These are phyloP conservation scores for Lordiphosa andalusiaca DNA, from an alignment of 2,888 invertebrate genomes.

Conservation along the genomic window DNA sequence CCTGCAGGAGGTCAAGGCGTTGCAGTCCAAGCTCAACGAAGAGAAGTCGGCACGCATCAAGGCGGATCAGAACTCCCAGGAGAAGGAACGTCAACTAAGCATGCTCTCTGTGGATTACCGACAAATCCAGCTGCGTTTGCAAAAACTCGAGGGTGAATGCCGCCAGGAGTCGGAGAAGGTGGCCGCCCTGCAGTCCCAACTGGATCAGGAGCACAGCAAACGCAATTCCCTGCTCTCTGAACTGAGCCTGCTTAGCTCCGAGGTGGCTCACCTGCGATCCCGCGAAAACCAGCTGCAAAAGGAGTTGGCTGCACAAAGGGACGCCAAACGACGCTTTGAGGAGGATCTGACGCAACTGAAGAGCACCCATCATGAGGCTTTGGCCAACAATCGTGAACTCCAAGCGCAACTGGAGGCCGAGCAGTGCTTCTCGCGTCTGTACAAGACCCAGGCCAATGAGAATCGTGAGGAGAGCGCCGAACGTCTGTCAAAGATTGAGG, in stretches of 20 bases:
- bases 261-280: slow-evolving; percentile 86
- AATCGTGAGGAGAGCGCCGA: slow-evolving; percentile 95
- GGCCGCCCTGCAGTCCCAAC: slow-evolving; percentile 89
- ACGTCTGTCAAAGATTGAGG: slow-evolving; percentile 87
- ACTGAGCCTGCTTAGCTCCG: slow-evolving; percentile 85
- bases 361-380: slow-evolving; percentile 85
- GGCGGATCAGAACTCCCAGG: slow-evolving; percentile 92
- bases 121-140: slow-evolving; percentile 94
- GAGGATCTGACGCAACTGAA: slow-evolving; percentile 89
- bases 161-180: slow-evolving; percentile 86
- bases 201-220: slow-evolving; percentile 95
- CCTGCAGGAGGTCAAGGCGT: slow-evolving; percentile 92
- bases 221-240: slow-evolving; percentile 91
- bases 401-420: slow-evolving; percentile 97
- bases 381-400: slow-evolving; percentile 92
- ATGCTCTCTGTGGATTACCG: slow-evolving; percentile 96
- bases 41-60: slow-evolving; percentile 93
- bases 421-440: slow-evolving; percentile 96
- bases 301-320: slow-evolving; percentile 86
- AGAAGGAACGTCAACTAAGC: slow-evolving; percentile 95
- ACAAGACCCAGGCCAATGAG: slow-evolving; percentile 95
- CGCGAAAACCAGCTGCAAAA: slow-evolving; percentile 87
- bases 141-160: slow-evolving; percentile 95
- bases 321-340: slow-evolving; percentile 86
- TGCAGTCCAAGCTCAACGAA: slow-evolving; percentile 94